Conservation (phyloP, 2,797 vertebrate genomes). For the Gymnopithys bicolor region DNA sequence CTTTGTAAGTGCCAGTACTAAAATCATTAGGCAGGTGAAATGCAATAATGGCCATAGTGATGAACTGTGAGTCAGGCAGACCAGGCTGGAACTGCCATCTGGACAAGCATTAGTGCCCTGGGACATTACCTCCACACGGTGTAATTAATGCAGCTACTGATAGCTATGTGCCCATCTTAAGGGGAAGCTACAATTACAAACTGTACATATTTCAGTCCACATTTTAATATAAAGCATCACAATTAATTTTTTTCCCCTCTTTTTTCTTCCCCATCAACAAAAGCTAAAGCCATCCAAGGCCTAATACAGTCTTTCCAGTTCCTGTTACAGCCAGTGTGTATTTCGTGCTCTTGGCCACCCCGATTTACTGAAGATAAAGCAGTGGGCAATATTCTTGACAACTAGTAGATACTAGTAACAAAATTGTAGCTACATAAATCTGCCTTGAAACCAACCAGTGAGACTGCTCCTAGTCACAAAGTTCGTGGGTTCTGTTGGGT, state of each 20-base stretch:
- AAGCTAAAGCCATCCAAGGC: background rate
- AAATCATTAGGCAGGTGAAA: background rate
- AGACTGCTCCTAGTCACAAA: background rate
- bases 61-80: background rate
- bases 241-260: background rate
- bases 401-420: background rate
- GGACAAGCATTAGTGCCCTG: background rate
- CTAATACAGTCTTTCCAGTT: background rate
- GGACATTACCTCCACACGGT: background rate
- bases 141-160: background rate
- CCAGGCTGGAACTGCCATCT: background rate
- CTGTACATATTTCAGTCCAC: background rate
- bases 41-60: fast-evolving
- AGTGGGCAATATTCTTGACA: background rate
- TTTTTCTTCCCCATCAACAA: fast-evolving
- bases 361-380: background rate
- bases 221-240: background rate
- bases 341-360: background rate
- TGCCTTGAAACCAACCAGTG: background rate
- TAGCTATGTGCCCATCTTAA: background rate
- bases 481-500: background rate
- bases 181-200: background rate
- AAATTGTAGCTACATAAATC: background rate
- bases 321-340: fast-evolving
- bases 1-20: background rate